Base-by-base conservation (phyloP, 2,797 vertebrate genomes). In the Aldrovandia affinis region DNA sequence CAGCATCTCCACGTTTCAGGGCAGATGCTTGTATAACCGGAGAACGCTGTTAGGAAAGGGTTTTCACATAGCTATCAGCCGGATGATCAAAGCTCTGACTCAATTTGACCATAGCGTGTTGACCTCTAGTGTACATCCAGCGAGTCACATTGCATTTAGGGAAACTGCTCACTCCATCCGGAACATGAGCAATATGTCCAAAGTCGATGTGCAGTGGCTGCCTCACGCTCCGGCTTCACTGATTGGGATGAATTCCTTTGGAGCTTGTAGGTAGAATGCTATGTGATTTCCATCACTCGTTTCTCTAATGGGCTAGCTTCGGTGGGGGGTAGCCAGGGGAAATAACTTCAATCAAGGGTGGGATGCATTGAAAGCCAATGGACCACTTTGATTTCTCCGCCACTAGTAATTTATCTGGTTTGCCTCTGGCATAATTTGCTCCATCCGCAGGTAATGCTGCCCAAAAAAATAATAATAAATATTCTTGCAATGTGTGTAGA, bases 341-440 rank as follows among this genome's bases (percentile, higher is more conserved):
- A 86, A 47, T 55, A 61, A 81, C 82, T 87, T 68, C 82, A 65
- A 68, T 77, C 54, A 36, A 80, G 44, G 54, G 85, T 88, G 86
- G 79, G 83, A 86, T 86, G 84, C 86, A 81, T 84, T 50, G 75
- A 52, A 81, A 81, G 55, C 86, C 85, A 84, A 82, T 83, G 81
- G 83, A 59, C 44, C 47, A 77, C 33, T 57, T 81, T 80, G 79
- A 81, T 85, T 39, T 81, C 25, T 47, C 36, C 30, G 18, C 50
- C 65, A 75, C 78, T 63, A 6, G 15, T 80, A 55, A 73, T 84
- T 61, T 55, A 30, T 39, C 30, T 57, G 63, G 44, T 18, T 50
- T 80, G 83, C 39, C 47, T 80, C 42, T 84, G 36, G 22, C 52
- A 5, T 82, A 52, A 80, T 68, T 65, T 47, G 28, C 52, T 30